phyloP scores from a whole-genome alignment of 2,113 vertebrate species.

The Pristiophorus japonicus region DNA sequence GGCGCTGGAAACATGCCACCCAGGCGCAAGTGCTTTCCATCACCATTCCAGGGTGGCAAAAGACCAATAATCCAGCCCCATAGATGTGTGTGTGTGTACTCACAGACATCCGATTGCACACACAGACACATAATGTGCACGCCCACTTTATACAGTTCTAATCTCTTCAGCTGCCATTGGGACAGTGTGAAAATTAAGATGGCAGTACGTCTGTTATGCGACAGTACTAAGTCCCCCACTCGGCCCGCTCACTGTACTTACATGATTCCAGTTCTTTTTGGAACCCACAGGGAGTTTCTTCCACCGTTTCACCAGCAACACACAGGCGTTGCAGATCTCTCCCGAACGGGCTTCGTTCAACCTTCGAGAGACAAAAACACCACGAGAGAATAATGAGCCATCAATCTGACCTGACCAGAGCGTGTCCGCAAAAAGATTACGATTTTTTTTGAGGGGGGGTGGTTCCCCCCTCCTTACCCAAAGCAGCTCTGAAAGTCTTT shows the following conservation, averaged over 20 bases:
- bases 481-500: constrained; percentile 96
- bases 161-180: neutral
- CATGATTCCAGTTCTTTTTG: constrained; percentile 98
- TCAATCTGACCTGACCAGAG: too few species aligned
- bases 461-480: constrained; percentile 64
- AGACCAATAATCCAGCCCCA: too few species aligned
- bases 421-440: neutral
- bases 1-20: too few species aligned
- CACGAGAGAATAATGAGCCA: too few species aligned
- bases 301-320: constrained; percentile 94
- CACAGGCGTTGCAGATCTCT: constrained; percentile 97
- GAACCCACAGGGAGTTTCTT: constrained; percentile 94
- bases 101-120: neutral
- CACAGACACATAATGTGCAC: neutral
- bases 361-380: constrained; percentile 52
- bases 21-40: too few species aligned
- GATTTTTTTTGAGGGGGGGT: neutral
- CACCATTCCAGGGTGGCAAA: too few species aligned
- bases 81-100: neutral
- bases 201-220: too few species aligned
- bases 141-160: neutral
- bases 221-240: neutral
- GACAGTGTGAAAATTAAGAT: neutral
- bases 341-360: constrained; percentile 87
- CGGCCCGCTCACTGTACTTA: constrained; percentile 51